Base-by-base conservation (phyloP, 2,113 vertebrate genomes). In the Callocephalon fimbriatum region DNA sequence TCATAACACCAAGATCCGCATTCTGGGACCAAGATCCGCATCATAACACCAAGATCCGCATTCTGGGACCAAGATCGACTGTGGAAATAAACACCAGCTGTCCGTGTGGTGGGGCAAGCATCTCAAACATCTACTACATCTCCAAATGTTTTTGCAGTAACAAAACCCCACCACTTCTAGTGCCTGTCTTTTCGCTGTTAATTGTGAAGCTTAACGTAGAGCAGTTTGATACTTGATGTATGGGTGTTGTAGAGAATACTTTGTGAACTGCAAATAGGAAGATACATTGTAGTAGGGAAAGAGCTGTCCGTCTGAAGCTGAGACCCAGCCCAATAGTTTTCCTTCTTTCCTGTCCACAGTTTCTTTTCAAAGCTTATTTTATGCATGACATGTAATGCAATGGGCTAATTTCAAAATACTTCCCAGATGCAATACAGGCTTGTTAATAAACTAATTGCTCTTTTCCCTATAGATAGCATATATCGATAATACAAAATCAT, bases 71-170 rank as follows among this genome's bases (percentile, higher is more conserved):
- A n/a, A n/a, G n/a, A n/a, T n/a, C n/a, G n/a, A 2, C 59, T 48
- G 3, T 38, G 65, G 88, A 65, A 95, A 94, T 71, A 74, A 54
- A 86, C 58, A 67, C 77, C 25, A 25, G 56, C 26, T 71, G 78
- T 65, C 84, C 71, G 61, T 78, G 91, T 89, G 87, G 88, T 91
- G 90, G 86, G 95, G 93, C 78, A 92, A 88, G 94, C 76, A 94
- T 91, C 90, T 88, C 81, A 87, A 66, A 62, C 83, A 85, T 91
- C 73, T 65, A 9, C 61, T 26, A 4, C 17, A 20, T 44, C 50
- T 95, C 50, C 17, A 17, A 31, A 65, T 73, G 91, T 58, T 42
- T 79, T 77, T 87, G 81, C 88, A 68, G 82, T 73, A 56, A 61
- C 62, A 58, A 76, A 29, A 38, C 32, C 21, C 22, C 47, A 8